These are phyloP conservation scores for Phenganax stokvisi DNA, from an alignment of 92 coral and sea anemone species.

Conservation along the genomic window DNA sequence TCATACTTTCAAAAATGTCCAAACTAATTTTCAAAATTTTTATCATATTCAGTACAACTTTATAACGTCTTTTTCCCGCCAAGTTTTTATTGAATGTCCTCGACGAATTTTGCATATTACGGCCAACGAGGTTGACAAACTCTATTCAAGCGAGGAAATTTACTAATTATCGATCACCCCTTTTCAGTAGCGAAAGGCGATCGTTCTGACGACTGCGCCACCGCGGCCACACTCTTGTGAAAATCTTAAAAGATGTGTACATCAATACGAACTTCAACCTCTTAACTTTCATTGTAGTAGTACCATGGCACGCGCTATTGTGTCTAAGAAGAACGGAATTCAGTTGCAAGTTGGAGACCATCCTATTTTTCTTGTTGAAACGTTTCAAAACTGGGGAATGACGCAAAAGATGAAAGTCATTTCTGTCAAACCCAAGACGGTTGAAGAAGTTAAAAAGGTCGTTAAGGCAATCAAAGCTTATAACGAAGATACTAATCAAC, in stretches of 20 bases:
- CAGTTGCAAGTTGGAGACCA: constrained; percentile 35
- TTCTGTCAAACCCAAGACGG: constrained; percentile 52
- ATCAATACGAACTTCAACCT: neutral
- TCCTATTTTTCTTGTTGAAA: constrained; percentile 47
- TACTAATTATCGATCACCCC: no score
- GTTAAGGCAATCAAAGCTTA: constrained; percentile 32
- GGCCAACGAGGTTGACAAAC: no score
- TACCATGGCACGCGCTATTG: constrained; percentile 7
- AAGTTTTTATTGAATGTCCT: no score
- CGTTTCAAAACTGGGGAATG: constrained; percentile 48
- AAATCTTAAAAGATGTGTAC: neutral
- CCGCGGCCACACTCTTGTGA: neutral
- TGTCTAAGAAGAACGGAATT: neutral
- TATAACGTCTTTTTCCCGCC: no score
- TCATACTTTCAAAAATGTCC: no score
- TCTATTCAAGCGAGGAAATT: no score
- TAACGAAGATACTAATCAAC: neutral
- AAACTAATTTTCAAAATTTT: no score
- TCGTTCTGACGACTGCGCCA: neutral
- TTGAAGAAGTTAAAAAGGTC: constrained; percentile 46
- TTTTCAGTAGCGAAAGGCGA: no score
- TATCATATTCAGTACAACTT: no score
- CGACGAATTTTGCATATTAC: no score
- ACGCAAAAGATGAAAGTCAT: constrained; percentile 50
- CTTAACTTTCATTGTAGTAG: neutral